A percentile compares a stretch with the other conserved stretches of the same genome.
phyloP scores from a whole-genome alignment of 2,113 vertebrate species.

The Taxidea taxus region DNA sequence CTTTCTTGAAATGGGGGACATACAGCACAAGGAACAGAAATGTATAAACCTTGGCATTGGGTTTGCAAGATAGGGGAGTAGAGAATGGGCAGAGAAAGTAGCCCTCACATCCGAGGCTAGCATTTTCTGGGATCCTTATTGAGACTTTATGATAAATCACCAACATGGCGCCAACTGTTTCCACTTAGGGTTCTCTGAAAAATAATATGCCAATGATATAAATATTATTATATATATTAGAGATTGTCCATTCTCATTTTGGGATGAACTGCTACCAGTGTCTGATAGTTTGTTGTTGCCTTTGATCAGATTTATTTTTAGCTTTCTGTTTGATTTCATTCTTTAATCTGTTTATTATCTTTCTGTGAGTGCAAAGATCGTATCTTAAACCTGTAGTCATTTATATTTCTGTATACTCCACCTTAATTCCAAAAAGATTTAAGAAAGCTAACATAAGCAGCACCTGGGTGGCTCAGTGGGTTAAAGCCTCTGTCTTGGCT shows the following conservation, averaged over 20 bases:
- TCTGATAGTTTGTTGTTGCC: not conserved
- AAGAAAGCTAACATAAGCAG: not conserved
- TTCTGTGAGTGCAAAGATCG: not conserved
- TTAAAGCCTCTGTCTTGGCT: too few relatives aligned
- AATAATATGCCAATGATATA: not conserved
- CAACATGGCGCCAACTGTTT: not conserved
- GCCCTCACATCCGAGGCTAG: not conserved
- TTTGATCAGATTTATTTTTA: not conserved
- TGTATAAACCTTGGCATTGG: not conserved
- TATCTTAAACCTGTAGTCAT: not conserved
- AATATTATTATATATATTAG: not conserved
- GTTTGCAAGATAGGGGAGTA: not conserved
- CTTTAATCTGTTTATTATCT: not conserved
- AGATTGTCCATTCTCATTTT: not conserved
- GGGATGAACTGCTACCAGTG: not conserved
- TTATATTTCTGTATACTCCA: not conserved
- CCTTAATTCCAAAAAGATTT: slow-evolving; percentile 12
- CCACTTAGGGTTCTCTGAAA: not conserved
- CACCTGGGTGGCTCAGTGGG: too few relatives aligned
- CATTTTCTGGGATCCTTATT: not conserved
- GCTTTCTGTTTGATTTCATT: not conserved
- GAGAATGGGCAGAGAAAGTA: not conserved
- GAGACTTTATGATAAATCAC: not conserved
- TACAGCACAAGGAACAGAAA: rapidly evolving
- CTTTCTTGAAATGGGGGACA: not conserved